Evolutionary conservation across 2,888 invertebrate genomes (phyloP).

Genomic region (Drosophila antonietae): DNA sequence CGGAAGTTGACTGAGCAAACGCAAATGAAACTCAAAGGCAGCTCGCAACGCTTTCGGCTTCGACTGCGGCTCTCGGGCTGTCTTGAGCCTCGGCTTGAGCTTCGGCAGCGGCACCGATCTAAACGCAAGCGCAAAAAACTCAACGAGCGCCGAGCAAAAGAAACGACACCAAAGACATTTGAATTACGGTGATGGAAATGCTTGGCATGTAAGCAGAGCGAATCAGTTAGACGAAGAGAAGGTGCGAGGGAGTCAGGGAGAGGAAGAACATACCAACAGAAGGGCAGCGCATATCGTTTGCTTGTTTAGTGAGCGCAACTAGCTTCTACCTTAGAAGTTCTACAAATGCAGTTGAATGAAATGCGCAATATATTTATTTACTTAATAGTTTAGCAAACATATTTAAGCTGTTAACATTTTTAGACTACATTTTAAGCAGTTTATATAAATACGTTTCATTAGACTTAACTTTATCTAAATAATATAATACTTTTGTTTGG

Average conservation of each 20-base stretch:
- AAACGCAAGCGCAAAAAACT: constrained; percentile 65
- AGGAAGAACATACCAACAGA: constrained; percentile 1
- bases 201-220: constrained; percentile 21
- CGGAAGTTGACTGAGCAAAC: constrained; percentile 82
- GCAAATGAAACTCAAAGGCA: constrained; percentile 40
- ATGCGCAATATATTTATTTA: not conserved
- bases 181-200: constrained; percentile 25
- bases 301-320: not conserved
- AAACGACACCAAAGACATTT: constrained; percentile 21
- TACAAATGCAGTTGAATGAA: not conserved
- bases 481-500: too few species aligned
- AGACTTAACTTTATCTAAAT: too few species aligned
- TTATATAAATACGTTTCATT: too few species aligned
- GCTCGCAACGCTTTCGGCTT: constrained; percentile 33
- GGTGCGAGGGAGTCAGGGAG: not conserved
- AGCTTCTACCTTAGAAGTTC: constrained; percentile 1
- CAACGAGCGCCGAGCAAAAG: constrained; percentile 37
- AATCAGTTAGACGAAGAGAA: not conserved
- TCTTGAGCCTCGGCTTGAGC: constrained; percentile 31
- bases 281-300: constrained; percentile 4
- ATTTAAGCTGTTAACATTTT: too few species aligned
- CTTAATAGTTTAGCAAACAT: not conserved
- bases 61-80: constrained; percentile 14
- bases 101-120: constrained; percentile 21
- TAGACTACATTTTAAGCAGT: too few species aligned